phyloP scores from a whole-genome alignment of 2,797 vertebrate species.

The Scarus forsteni region DNA sequence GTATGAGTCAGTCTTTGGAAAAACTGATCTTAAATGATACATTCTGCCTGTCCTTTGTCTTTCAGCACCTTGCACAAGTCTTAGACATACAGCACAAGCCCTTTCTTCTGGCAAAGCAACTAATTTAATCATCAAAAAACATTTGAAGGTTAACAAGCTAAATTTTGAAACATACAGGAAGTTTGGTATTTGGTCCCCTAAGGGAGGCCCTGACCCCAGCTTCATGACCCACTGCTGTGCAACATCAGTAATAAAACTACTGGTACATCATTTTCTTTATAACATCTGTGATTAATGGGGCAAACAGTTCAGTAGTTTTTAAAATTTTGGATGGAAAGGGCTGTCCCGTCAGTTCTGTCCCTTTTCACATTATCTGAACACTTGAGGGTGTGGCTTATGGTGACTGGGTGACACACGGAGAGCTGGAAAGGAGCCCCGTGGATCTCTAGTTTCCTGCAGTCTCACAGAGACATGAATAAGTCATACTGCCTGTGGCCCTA shows the following conservation, averaged over 20 bases:
- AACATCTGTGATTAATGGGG: constrained; percentile 13
- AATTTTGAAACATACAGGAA: no score
- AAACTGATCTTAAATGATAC: no score
- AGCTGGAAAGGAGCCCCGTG: constrained; percentile 26
- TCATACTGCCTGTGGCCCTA: constrained; percentile 56
- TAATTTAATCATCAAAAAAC: no score
- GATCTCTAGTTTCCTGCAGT: constrained; percentile 63
- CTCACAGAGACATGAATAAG: constrained; percentile 68
- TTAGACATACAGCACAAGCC: no score
- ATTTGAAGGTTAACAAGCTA: no score
- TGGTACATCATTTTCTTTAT: constrained; percentile 11
- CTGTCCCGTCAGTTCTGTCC: not conserved
- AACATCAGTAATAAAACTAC: not conserved
- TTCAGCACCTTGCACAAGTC: no score
- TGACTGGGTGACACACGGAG: constrained; percentile 40
- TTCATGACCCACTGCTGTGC: no score
- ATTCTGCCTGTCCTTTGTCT: no score
- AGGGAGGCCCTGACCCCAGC: no score
- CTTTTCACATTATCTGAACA: constrained; percentile 14
- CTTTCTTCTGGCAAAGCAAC: no score
- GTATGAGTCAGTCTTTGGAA: no score
- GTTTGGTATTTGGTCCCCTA: no score
- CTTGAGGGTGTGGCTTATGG: constrained; percentile 7
- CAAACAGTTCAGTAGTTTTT: constrained; percentile 1
- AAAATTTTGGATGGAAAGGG: not conserved